Base-by-base conservation (phyloP, 2,113 vertebrate genomes). In the Cranoglanis bouderius region DNA sequence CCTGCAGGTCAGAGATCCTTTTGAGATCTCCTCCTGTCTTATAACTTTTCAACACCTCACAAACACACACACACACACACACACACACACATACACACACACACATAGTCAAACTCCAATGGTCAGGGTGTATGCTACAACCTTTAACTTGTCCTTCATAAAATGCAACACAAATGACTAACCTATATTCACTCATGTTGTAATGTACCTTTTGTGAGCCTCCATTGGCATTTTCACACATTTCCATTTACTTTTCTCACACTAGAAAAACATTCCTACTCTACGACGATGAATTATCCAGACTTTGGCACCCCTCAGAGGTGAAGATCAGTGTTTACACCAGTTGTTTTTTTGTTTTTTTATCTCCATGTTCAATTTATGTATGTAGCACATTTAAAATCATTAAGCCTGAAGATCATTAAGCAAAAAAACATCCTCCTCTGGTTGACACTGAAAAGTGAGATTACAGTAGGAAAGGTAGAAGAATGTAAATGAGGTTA, bases 1-100 rank as follows among this genome's bases (percentile, higher is more conserved):
- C 55, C 82, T 81, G 85, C 51, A 87, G 85, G 57, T 75, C 51
- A 46, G 49, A 57, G 46, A 89, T 75, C 57, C 82, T 81, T 53
- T 72, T 84, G 49, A 87, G 82, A 89, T 80, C 32, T 35, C 24
- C 70, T 59, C 49, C 49, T 5, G 61, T 51, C 57, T 72, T 82
- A 35, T 53, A 55, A 21, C 6, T 26, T 67, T 55, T 55, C 12
- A 43, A 59, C 32, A 21, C 6, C 16, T 49, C 40, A 74, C 65
- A 89, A 55, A 77, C 57, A 65, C 24, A 32, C 46, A 78, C 4
- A 14, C 19, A 65, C 29, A 55, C 0, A 55, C 29, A 81, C 2
- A 70, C 63, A 89, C 78, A 86, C 55, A 63, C 24, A 32, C 46
- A 78, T 3, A n/a, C 21, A 65, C 29, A 81, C 0, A 55, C 29